Conservation (phyloP, 2,113 vertebrate species). For the Coregonus clupeaformis region DNA sequence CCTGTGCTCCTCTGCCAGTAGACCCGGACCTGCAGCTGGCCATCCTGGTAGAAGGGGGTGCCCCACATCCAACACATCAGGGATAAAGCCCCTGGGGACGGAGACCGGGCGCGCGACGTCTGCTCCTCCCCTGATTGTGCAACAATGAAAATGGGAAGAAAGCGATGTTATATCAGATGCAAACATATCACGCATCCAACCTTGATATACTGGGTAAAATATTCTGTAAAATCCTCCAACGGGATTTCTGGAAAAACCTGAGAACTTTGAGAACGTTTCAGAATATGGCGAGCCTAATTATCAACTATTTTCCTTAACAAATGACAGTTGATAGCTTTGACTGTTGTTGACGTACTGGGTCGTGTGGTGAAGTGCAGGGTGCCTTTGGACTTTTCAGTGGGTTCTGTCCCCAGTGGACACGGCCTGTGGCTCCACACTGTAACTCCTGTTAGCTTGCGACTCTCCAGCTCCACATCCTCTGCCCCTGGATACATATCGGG, state of each 20-base stretch:
- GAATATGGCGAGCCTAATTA: too few relatives aligned
- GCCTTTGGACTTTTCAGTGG: conserved; percentile 83
- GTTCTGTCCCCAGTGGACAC: conserved; percentile 86
- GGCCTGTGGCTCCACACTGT: conserved; percentile 86
- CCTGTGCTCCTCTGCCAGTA: conserved; percentile 89
- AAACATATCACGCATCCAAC: not conserved
- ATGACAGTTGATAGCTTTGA: not conserved
- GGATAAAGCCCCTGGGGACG: conserved; percentile 62
- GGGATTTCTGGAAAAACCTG: too few relatives aligned
- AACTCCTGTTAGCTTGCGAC: conserved; percentile 78
- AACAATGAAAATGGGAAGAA: too few relatives aligned
- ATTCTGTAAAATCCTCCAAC: too few relatives aligned
- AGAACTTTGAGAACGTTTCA: too few relatives aligned
- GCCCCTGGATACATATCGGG: conserved; percentile 11
- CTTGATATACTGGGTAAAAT: too few relatives aligned
- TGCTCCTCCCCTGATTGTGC: not conserved
- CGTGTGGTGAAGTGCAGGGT: conserved; percentile 79
- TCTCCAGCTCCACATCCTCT: conserved; percentile 78
- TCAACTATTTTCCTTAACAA: not conserved
- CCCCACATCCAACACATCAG: conserved; percentile 81
- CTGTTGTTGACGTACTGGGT: conserved; percentile 60
- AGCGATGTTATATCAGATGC: too few relatives aligned
- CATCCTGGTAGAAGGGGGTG: conserved; percentile 86
- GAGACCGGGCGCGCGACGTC: conserved; percentile 24
- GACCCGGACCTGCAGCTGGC: conserved; percentile 84